These are phyloP conservation scores for Chaetophractus vellerosus DNA, from an alignment of 2,797 vertebrate species.

Conservation along the genomic window DNA sequence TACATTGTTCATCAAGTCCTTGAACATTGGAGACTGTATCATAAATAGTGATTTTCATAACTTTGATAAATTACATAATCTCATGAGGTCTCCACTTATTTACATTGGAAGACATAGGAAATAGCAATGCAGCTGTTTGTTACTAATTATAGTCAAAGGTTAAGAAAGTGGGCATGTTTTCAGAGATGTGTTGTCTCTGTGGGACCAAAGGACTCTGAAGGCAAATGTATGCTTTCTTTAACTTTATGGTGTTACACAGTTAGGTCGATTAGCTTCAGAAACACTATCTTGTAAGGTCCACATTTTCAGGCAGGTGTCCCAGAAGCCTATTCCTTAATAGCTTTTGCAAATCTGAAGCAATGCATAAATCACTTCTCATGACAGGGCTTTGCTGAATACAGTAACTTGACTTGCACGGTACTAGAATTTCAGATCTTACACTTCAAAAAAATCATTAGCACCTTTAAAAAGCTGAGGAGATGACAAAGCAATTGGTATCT, in stretches of 20 bases:
- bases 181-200: conserved; percentile 67
- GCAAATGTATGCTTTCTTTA: conserved; percentile 5
- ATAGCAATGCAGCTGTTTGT: neutral
- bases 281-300: conserved; percentile 68
- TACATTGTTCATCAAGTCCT: neutral
- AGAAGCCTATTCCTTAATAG: conserved; percentile 81
- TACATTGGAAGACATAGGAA: neutral
- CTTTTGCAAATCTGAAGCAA: conserved; percentile 79
- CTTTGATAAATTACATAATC: neutral
- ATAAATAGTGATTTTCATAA: neutral
- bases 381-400: conserved; percentile 71
- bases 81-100: neutral
- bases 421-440: conserved; percentile 79
- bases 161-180: neutral
- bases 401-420: conserved; percentile 74
- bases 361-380: conserved; percentile 81
- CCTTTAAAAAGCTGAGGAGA: conserved; percentile 35
- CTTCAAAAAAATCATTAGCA: conserved; percentile 64
- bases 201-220: conserved; percentile 78
- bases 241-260: conserved; percentile 81
- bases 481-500: neutral
- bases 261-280: conserved; percentile 83
- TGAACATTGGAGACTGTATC: neutral
- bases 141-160: neutral
- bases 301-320: conserved; percentile 82